Evolutionary conservation across 1,140 invertebrate genomes (phyloP).

Genomic region (Nilaparvata lugens): DNA sequence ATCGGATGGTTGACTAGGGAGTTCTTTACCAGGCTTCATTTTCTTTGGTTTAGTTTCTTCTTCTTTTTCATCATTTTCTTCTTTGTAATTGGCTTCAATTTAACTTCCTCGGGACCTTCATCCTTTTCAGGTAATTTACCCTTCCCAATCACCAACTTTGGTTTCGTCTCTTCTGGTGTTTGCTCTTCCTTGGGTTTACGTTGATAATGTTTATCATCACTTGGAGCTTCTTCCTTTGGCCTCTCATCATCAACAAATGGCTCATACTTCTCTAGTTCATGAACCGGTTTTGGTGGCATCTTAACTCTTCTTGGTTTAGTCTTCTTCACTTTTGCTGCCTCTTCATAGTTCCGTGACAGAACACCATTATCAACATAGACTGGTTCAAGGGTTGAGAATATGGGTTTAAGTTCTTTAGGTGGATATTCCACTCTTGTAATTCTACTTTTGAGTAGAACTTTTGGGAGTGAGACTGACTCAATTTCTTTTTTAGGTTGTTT

Average conservation of each 20-base stretch:
- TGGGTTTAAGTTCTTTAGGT: constrained; percentile 33
- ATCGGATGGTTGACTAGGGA: constrained; percentile 26
- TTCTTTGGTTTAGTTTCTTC: constrained; percentile 26
- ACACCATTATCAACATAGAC: constrained; percentile 46
- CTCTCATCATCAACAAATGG: constrained; percentile 35
- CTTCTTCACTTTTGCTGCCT: constrained; percentile 50
- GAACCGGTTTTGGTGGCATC: constrained; percentile 33
- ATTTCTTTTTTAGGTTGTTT: constrained; percentile 39
- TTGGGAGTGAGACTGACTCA: constrained; percentile 43
- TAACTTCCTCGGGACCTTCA: constrained; percentile 24
- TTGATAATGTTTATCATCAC: constrained; percentile 29
- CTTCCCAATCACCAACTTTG: constrained; percentile 30
- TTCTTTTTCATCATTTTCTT: constrained; percentile 19
- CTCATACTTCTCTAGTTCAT: constrained; percentile 46
- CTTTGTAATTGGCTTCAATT: constrained; percentile 19
- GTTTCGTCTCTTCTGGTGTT: constrained; percentile 33
- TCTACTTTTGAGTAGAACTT: constrained; percentile 53
- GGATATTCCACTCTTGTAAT: constrained; percentile 41
- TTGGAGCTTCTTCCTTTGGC: constrained; percentile 33
- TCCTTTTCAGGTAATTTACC: constrained; percentile 23
- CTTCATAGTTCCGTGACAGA: constrained; percentile 56
- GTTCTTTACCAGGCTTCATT: constrained; percentile 27
- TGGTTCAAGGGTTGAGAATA: constrained; percentile 27
- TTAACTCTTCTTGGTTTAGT: constrained; percentile 42
- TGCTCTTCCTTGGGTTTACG: constrained; percentile 36